Conservation (phyloP, 92 coral and sea anemone species). For the Porites rus region DNA sequence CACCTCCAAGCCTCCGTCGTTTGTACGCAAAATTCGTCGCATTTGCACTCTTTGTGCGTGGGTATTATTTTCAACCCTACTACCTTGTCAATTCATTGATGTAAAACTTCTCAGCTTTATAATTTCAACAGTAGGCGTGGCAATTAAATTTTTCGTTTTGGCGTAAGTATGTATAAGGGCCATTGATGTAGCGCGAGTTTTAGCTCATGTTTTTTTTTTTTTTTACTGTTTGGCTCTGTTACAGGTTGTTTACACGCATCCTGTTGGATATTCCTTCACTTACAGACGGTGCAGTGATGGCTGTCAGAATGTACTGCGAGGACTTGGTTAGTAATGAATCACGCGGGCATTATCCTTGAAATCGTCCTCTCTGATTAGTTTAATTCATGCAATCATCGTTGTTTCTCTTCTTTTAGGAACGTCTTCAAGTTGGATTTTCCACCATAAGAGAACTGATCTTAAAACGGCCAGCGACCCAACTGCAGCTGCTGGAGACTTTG, state of each 20-base stretch:
- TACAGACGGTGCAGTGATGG: slow-evolving; percentile 82
- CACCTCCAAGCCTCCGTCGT: too few relatives aligned
- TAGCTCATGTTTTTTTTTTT: too few relatives aligned
- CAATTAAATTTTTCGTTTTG: too few relatives aligned
- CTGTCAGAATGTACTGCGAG: slow-evolving; percentile 90
- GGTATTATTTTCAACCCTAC: too few relatives aligned
- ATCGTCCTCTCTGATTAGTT: background rate
- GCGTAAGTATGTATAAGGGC: too few relatives aligned
- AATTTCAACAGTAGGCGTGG: too few relatives aligned
- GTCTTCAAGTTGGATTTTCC: slow-evolving; percentile 94
- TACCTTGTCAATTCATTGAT: too few relatives aligned
- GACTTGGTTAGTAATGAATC: slow-evolving; percentile 68
- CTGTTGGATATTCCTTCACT: slow-evolving; percentile 89
- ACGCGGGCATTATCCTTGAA: background rate
- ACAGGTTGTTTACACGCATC: slow-evolving; percentile 89
- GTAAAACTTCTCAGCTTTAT: too few relatives aligned
- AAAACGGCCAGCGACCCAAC: slow-evolving; percentile 96
- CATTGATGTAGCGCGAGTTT: too few relatives aligned
- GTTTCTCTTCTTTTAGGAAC: slow-evolving; percentile 64
- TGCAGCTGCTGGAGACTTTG: slow-evolving; percentile 80
- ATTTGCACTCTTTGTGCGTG: too few relatives aligned
- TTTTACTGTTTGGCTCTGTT: background rate
- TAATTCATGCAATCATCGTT: background rate
- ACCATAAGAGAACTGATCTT: slow-evolving; percentile 88
- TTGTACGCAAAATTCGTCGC: too few relatives aligned